Evolutionary conservation across 1,140 invertebrate genomes (phyloP).

Genomic region (Drosophila pandora): DNA sequence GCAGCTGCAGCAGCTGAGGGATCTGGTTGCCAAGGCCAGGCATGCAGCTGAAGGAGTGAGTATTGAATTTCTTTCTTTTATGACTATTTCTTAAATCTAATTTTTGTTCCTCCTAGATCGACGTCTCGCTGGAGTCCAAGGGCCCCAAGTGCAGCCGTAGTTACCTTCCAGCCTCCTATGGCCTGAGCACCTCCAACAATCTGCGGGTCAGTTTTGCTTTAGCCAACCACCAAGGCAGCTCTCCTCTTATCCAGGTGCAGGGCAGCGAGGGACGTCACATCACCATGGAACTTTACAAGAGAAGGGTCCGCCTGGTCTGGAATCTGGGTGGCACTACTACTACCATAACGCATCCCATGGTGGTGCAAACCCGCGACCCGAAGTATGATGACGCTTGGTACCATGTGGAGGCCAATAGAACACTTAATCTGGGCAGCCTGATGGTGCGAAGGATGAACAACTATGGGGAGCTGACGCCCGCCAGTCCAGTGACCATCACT

Average conservation of each 20-base stretch:
- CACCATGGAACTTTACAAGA: constrained; percentile 90
- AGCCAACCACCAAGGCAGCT: constrained; percentile 83
- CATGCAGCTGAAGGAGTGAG: constrained; percentile 92
- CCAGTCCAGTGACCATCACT: constrained; percentile 45
- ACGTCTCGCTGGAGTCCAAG: constrained; percentile 89
- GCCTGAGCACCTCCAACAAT: constrained; percentile 89
- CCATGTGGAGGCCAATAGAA: constrained; percentile 88
- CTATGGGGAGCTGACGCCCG: constrained; percentile 57
- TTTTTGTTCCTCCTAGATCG: constrained; percentile 86
- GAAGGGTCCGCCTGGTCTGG: constrained; percentile 90
- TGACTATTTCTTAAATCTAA: background rate
- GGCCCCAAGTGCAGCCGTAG: constrained; percentile 89
- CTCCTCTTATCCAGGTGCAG: constrained; percentile 84
- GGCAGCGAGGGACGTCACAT: constrained; percentile 88
- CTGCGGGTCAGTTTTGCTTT: constrained; percentile 89
- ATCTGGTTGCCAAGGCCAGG: constrained; percentile 90
- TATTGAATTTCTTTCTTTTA: constrained; percentile 9
- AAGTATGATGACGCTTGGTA: constrained; percentile 90
- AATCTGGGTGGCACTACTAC: constrained; percentile 89
- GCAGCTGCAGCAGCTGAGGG: constrained; percentile 88
- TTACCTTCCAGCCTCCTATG: constrained; percentile 87
- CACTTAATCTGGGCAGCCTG: constrained; percentile 74
- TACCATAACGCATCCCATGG: constrained; percentile 87
- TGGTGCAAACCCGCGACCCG: constrained; percentile 85
- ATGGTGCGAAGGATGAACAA: constrained; percentile 81